Conservation (phyloP, 2,113 vertebrate species). For the Limanda limanda region DNA sequence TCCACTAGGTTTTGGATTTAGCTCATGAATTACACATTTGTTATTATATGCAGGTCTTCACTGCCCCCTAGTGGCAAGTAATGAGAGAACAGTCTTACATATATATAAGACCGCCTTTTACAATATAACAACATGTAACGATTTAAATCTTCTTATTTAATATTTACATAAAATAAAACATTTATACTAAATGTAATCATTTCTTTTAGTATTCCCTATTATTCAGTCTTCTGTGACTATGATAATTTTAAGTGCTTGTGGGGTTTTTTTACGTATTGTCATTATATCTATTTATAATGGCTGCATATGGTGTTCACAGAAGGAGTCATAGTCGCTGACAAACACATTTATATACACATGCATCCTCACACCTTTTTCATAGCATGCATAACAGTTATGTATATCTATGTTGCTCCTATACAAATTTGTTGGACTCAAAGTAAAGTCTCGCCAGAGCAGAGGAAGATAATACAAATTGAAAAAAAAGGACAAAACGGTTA, state of each 20-base stretch:
- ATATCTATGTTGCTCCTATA: too few relatives aligned
- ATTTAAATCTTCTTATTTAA: neutral
- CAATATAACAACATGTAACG: too few relatives aligned
- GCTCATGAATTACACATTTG: neutral
- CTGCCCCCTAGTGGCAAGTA: conserved; percentile 46
- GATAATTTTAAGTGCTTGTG: neutral
- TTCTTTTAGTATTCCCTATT: neutral
- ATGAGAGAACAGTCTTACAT: fast-evolving
- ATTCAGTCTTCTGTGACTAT: neutral
- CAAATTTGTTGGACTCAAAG: too few relatives aligned
- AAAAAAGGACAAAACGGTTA: neutral
- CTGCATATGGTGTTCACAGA: too few relatives aligned
- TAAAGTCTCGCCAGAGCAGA: too few relatives aligned
- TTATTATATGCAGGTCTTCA: conserved; percentile 12
- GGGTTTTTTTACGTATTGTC: too few relatives aligned
- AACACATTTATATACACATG: too few relatives aligned
- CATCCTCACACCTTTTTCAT: too few relatives aligned
- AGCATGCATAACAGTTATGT: too few relatives aligned
- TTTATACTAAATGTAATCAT: neutral
- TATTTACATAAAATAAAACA: too few relatives aligned
- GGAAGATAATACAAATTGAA: neutral
- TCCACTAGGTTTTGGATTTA: neutral
- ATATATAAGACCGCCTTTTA: neutral
- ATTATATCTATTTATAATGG: too few relatives aligned
- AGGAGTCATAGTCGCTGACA: too few relatives aligned